Percentiles rank a stretch among this genome's conserved stretches.
Conservation (phyloP, 2,113 vertebrate genomes). For the Ictalurus punctatus region DNA sequence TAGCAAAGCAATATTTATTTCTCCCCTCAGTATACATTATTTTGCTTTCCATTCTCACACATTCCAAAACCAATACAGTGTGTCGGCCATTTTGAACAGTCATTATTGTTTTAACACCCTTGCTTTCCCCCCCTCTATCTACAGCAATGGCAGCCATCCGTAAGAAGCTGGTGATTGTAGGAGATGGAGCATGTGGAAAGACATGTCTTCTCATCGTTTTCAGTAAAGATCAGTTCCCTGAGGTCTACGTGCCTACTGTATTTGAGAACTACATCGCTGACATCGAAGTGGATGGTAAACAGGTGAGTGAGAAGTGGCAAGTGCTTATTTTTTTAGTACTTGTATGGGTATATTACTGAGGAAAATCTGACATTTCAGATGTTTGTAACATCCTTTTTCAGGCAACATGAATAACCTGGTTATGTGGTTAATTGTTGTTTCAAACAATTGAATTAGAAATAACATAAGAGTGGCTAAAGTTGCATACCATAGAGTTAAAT, state of each 20-base stretch:
- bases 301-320: conserved; percentile 70
- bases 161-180: conserved; percentile 98
- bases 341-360: not conserved
- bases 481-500: not conserved
- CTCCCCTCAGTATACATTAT: too few species aligned
- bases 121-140: conserved; percentile 24
- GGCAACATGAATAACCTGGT: not conserved
- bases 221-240: conserved; percentile 97
- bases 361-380: not conserved
- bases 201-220: conserved; percentile 97
- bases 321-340: not conserved
- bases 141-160: conserved; percentile 89
- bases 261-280: conserved; percentile 99
- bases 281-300: conserved; percentile 96
- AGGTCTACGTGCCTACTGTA: conserved; percentile 95
- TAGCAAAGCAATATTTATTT: too few species aligned
- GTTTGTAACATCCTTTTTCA: not conserved
- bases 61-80: not conserved
- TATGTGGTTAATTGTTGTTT: not conserved
- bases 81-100: not conserved
- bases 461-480: not conserved
- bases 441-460: not conserved
- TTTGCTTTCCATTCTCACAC: not conserved
- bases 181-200: conserved; percentile 94
- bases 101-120: not conserved